phyloP scores from a whole-genome alignment of 2,113 vertebrate genomes.

The Triplophysa tibetana region DNA sequence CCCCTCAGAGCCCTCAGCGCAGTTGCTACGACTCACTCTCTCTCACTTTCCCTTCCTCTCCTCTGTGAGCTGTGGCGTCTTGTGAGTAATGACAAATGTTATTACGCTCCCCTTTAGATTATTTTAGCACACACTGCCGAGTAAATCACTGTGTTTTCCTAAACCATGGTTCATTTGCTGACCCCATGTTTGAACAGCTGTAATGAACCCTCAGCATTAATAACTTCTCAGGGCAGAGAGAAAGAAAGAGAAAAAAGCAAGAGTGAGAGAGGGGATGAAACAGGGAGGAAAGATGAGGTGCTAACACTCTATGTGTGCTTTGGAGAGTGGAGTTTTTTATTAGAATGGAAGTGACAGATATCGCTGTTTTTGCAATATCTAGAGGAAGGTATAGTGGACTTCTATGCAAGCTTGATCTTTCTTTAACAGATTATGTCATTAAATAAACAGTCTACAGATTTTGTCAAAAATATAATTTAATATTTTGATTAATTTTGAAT shows the following conservation, averaged over 20 bases:
- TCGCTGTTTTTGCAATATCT: not conserved
- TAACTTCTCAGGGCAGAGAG: slow-evolving; percentile 62
- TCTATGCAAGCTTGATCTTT: not conserved
- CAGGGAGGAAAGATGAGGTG: slow-evolving; percentile 22
- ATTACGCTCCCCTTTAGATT: slow-evolving; percentile 77
- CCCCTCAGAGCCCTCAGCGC: not conserved
- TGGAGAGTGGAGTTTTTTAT: slow-evolving; percentile 22
- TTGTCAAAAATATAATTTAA: too few species aligned
- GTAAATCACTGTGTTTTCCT: slow-evolving; percentile 83
- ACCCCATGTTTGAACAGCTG: slow-evolving; percentile 82
- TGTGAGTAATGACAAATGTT: slow-evolving; percentile 77
- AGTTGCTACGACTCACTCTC: slow-evolving; percentile 27
- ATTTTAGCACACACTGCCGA: slow-evolving; percentile 79
- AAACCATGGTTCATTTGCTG: slow-evolving; percentile 81
- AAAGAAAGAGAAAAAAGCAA: slow-evolving; percentile 15
- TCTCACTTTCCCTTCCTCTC: slow-evolving; percentile 3
- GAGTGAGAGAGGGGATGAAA: slow-evolving; percentile 12
- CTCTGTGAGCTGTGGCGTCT: slow-evolving; percentile 48
- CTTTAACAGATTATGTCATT: not conserved
- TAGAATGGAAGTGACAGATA: slow-evolving; percentile 20
- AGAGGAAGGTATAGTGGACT: not conserved
- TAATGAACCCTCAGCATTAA: slow-evolving; percentile 78
- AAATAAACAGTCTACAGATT: not conserved
- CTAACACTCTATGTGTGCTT: slow-evolving; percentile 39
- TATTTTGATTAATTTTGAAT: too few species aligned